These are phyloP conservation scores for Pyrocephalus nanus DNA, from an alignment of 2,797 vertebrate species.

Conservation along the genomic window DNA sequence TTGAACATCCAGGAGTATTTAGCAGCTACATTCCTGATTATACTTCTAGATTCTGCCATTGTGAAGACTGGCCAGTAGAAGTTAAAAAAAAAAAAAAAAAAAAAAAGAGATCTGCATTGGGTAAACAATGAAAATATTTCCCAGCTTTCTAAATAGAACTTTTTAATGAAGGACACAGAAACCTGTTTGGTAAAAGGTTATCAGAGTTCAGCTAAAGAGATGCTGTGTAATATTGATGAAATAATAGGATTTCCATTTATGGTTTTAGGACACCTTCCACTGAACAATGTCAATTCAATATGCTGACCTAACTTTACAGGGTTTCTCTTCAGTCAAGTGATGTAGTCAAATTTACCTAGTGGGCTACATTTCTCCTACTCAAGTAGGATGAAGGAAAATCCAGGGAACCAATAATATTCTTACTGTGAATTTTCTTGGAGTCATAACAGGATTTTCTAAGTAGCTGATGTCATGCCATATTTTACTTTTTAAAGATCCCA, in stretches of 20 bases:
- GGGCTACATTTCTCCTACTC: neutral
- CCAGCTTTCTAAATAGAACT: neutral
- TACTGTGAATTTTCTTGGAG: neutral
- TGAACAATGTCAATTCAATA: fast-evolving
- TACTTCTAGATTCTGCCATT: neutral
- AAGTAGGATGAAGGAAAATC: neutral
- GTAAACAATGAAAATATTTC: neutral
- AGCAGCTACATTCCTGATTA: neutral
- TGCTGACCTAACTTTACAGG: neutral
- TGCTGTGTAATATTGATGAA: neutral
- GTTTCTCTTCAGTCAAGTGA: neutral
- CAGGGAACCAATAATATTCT: neutral
- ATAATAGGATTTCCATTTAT: neutral
- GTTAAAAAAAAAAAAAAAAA: neutral
- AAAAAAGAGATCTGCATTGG: neutral
- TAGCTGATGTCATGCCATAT: neutral
- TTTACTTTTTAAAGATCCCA: neutral
- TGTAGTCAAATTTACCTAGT: neutral
- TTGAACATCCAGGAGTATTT: neutral
- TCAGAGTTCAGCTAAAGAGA: neutral
- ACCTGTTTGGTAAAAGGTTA: neutral
- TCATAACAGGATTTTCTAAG: neutral
- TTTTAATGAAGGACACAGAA: neutral
- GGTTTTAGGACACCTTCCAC: neutral
- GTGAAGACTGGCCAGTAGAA: neutral